A percentile compares a stretch with the other conserved stretches of the same genome.
Evolutionary conservation across 2,113 vertebrate species (phyloP).

Genomic region (Antennarius striatus): DNA sequence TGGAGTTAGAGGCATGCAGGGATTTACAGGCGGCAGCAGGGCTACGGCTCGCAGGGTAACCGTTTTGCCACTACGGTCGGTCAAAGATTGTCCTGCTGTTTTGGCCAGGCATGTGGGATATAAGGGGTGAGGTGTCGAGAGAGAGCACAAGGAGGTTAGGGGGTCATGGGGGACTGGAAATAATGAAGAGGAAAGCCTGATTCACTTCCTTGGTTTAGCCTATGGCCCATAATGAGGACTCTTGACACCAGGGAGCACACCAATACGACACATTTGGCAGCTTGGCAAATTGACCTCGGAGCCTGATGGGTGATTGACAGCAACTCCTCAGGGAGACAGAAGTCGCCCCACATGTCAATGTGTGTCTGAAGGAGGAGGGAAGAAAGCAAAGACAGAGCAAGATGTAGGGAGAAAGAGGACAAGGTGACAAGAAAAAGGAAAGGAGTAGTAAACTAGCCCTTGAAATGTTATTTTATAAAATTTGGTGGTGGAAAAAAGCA

Average conservation of each 20-base stretch:
- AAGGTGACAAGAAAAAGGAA: conserved; percentile 21
- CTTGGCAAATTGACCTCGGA: conserved; percentile 76
- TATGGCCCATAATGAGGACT: conserved; percentile 79
- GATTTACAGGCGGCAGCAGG: conserved; percentile 24
- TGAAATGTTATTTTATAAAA: conserved; percentile 50
- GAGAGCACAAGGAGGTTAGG: conserved; percentile 40
- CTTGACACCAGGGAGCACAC: conserved; percentile 68
- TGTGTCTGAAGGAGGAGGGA: conserved; percentile 8
- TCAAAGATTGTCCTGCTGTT: conserved; percentile 50
- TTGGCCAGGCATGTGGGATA: conserved; percentile 32
- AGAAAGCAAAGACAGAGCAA: conserved; percentile 14
- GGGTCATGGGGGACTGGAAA: conserved; percentile 67
- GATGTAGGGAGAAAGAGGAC: conserved; percentile 6
- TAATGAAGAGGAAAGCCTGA: conserved; percentile 72
- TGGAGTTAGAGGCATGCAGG: conserved; percentile 17
- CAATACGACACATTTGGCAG: conserved; percentile 74
- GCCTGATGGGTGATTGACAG: conserved; percentile 76
- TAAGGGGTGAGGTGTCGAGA: background rate
- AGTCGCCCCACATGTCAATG: conserved; percentile 23
- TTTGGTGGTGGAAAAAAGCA: conserved; percentile 54
- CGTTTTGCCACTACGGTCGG: conserved; percentile 21
- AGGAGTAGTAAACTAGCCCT: background rate
- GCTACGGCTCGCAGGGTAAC: conserved; percentile 44
- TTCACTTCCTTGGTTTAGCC: conserved; percentile 80
- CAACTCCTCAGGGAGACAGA: conserved; percentile 59